phyloP scores from a whole-genome alignment of 2,797 vertebrate species.

The Geotria australis region DNA sequence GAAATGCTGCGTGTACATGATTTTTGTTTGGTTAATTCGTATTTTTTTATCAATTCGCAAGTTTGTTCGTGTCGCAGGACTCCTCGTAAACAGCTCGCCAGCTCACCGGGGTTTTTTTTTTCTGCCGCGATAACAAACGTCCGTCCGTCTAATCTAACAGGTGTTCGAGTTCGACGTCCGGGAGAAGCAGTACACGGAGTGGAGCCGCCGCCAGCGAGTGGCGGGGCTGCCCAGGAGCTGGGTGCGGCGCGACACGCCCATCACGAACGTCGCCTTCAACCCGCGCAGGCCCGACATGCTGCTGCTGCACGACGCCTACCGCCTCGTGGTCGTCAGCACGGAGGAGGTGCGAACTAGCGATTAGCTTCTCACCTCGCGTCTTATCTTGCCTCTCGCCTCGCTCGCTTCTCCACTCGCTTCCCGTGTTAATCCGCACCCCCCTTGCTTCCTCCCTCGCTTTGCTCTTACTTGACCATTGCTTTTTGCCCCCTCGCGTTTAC shows the following conservation, averaged over 20 bases:
- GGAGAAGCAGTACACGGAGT: conserved; percentile 38
- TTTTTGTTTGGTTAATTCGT: too few relatives aligned
- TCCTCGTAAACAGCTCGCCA: too few relatives aligned
- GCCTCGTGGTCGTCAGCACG: conserved; percentile 73
- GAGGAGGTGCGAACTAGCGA: conserved; percentile 33
- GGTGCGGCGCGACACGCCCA: conserved; percentile 39
- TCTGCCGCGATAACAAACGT: too few relatives aligned
- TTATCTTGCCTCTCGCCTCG: neutral
- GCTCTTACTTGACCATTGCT: too few relatives aligned
- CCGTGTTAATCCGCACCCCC: neutral
- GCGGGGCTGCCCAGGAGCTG: conserved; percentile 35
- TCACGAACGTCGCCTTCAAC: conserved; percentile 43
- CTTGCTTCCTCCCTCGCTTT: too few relatives aligned
- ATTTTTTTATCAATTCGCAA: too few relatives aligned
- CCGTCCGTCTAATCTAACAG: too few relatives aligned
- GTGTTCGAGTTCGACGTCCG: conserved; percentile 48
- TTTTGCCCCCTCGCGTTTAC: too few relatives aligned
- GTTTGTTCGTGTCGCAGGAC: too few relatives aligned
- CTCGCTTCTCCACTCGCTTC: neutral
- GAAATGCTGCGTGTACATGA: too few relatives aligned
- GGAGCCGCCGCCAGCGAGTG: conserved; percentile 42
- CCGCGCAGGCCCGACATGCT: conserved; percentile 26
- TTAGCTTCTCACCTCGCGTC: too few relatives aligned
- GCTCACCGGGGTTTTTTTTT: too few relatives aligned
- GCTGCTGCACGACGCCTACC: conserved; percentile 41